A percentile compares a stretch with the other conserved stretches of the same genome.
These are phyloP conservation scores for Danionella cerebrum DNA, from an alignment of 2,113 vertebrate genomes.

Conservation along the genomic window DNA sequence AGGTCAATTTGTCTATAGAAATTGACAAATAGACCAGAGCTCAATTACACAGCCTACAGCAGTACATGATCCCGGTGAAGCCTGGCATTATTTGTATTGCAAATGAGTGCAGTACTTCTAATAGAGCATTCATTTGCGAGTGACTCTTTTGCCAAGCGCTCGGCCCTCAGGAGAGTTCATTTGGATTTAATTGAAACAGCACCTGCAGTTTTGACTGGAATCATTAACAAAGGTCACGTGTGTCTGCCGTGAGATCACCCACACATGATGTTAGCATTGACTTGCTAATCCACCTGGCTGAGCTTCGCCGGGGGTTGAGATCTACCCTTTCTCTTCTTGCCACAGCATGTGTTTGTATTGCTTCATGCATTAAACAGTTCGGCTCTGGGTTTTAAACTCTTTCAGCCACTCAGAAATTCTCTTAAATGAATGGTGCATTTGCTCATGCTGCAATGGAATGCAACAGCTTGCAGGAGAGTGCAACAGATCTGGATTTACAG, in stretches of 20 bases:
- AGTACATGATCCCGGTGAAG: not conserved
- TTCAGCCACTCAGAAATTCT: conserved; percentile 11
- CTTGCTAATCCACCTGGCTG: conserved; percentile 59
- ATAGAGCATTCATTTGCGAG: not conserved
- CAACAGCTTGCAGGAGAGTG: not conserved
- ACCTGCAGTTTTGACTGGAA: conserved; percentile 58
- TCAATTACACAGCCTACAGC: conserved; percentile 21
- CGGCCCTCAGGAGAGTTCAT: conserved; percentile 16
- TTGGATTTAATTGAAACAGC: conserved; percentile 44
- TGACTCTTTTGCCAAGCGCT: not conserved
- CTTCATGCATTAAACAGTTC: conserved; percentile 46
- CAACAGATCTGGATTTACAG: not conserved
- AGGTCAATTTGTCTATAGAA: conserved; percentile 6
- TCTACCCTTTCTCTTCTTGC: conserved; percentile 45
- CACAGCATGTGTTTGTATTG: conserved; percentile 13
- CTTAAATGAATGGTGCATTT: not conserved
- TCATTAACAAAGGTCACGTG: conserved; percentile 63
- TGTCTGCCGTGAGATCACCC: conserved; percentile 59
- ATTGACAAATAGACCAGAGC: not conserved
- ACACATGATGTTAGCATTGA: conserved; percentile 56
- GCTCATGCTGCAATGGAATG: not conserved
- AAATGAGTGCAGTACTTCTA: conserved; percentile 14
- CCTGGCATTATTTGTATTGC: conserved; percentile 15
- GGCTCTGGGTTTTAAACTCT: conserved; percentile 18
- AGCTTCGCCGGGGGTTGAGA: conserved; percentile 34